Evolutionary conservation across 2,888 invertebrate genomes (phyloP), one percentile per base, ranked within the genome.

Genomic region (Drosophila prostipennis): DNA sequence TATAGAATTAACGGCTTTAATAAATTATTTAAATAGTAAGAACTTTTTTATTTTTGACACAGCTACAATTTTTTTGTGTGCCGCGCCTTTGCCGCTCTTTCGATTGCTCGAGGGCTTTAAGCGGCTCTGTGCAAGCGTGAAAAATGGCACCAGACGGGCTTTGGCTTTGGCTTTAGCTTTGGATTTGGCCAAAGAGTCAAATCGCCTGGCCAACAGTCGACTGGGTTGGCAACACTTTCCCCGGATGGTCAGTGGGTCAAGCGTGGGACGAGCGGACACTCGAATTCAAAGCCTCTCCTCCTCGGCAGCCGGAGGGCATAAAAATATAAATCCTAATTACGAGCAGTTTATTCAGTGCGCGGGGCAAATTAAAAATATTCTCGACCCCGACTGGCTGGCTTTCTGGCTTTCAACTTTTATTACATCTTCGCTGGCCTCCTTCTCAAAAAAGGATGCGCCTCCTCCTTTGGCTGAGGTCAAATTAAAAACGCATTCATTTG

Each of bases 271-370:
- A 73, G 48, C 60, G 53, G 7, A 7, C 29, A 7, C 29, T 72
- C 69, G 51, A 53, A 68, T 61, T 61, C 68, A 71, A 70, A 61
- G 68, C 55, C 6, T 40, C 40, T 55, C 43, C 40, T 55, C 40
- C 61, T 40, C 34, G 42, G 42, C 52, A 32, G 52, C 42, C 63
- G 75, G 76, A 56, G 76, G 84, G 78, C 80, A 80, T 77, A 83
- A 87, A 87, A 72, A 72, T 72, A 85, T 88, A 80, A 89, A 81
- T 87, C 88, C 89, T 88, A 87, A 89, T 87, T 87, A 87, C 86
- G 78, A 78, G 80, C 80, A 82, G 81, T 87, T 84, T 82, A 88
- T 88, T 80, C 84, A 79, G 78, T 76, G 75, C 58, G 75, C 58
- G 39, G 29, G 61, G 79, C 67, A 54, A 71, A 84, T 79, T 87